Evolutionary conservation across 2,888 invertebrate species (phyloP).

Genomic region (Sicus ferrugineus): DNA sequence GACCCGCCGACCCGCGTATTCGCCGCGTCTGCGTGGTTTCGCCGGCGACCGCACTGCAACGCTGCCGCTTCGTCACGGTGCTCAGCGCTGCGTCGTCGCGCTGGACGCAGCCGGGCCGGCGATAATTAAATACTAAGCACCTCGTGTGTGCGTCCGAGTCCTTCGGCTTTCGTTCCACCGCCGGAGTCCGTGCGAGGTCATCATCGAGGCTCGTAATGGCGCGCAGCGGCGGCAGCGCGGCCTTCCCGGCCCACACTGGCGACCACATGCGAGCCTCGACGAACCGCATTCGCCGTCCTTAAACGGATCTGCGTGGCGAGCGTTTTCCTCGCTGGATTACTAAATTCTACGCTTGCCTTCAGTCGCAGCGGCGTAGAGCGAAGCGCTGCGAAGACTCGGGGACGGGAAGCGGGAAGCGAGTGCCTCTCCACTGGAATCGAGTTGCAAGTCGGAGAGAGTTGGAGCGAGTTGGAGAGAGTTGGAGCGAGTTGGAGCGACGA

Average conservation of each 20-base stretch:
- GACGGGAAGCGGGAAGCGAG: too few relatives aligned
- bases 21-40: slow-evolving; percentile 47
- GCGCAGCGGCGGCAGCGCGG: background rate
- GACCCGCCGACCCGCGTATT: background rate
- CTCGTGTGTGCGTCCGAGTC: slow-evolving; percentile 52
- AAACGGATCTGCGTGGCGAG: slow-evolving; percentile 1
- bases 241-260: background rate
- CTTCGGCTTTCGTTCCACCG: slow-evolving; percentile 53
- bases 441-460: background rate
- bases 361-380: background rate
- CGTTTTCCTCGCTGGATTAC: background rate
- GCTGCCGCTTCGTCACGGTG: slow-evolving; percentile 32
- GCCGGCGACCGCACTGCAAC: slow-evolving; percentile 52
- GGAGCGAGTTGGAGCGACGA: background rate
- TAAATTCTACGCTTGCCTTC: background rate
- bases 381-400: too few relatives aligned
- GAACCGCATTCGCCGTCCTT: slow-evolving; percentile 18
- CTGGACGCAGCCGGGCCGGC: slow-evolving; percentile 34
- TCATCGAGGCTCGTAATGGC: slow-evolving; percentile 61
- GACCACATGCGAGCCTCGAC: slow-evolving; percentile 22
- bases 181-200: slow-evolving; percentile 57
- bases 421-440: too few relatives aligned
- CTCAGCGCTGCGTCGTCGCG: slow-evolving; percentile 42
- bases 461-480: background rate
- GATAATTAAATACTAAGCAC: slow-evolving; percentile 41